Percentiles rank a stretch among this genome's conserved stretches.
Conservation (phyloP, 1,140 invertebrate genomes). For the Carcinoscorpius rotundicauda region DNA sequence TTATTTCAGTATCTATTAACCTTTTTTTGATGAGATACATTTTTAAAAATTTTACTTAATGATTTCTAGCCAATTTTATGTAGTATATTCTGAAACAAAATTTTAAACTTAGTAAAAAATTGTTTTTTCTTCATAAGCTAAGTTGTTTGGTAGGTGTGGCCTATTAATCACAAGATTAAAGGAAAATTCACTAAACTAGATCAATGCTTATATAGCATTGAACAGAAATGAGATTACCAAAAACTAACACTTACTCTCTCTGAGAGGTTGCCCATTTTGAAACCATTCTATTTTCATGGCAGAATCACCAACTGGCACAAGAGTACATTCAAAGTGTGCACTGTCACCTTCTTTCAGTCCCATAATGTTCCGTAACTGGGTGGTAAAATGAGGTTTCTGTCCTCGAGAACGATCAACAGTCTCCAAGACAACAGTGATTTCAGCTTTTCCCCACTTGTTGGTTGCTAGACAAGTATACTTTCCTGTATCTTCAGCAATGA, state of each 20-base stretch:
- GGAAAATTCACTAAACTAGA: too few relatives aligned
- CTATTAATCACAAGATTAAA: too few relatives aligned
- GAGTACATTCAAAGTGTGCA: slow-evolving; percentile 50
- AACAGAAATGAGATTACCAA: slow-evolving; percentile 20
- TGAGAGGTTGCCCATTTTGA: slow-evolving; percentile 73
- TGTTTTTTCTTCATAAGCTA: too few relatives aligned
- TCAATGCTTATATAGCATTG: too few relatives aligned
- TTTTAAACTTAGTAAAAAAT: too few relatives aligned
- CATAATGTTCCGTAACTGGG: slow-evolving; percentile 68
- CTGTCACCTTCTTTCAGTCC: slow-evolving; percentile 80
- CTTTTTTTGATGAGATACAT: too few relatives aligned
- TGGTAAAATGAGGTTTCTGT: slow-evolving; percentile 74
- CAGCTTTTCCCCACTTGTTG: slow-evolving; percentile 41
- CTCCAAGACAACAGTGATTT: slow-evolving; percentile 68
- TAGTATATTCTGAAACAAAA: too few relatives aligned
- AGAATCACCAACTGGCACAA: slow-evolving; percentile 83
- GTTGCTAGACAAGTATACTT: slow-evolving; percentile 51
- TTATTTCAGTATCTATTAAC: too few relatives aligned
- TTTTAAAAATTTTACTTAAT: too few relatives aligned
- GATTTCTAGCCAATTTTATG: too few relatives aligned
- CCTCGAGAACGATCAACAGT: slow-evolving; percentile 72
- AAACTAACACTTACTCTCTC: slow-evolving; percentile 47
- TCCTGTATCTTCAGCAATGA: slow-evolving; percentile 57
- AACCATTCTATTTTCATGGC: slow-evolving; percentile 94
- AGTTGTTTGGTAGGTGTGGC: too few relatives aligned